Percentiles rank a stretch among this genome's conserved stretches.
Evolutionary conservation across 2,888 invertebrate genomes (phyloP).

Genomic region (Acrobasis consociella): DNA sequence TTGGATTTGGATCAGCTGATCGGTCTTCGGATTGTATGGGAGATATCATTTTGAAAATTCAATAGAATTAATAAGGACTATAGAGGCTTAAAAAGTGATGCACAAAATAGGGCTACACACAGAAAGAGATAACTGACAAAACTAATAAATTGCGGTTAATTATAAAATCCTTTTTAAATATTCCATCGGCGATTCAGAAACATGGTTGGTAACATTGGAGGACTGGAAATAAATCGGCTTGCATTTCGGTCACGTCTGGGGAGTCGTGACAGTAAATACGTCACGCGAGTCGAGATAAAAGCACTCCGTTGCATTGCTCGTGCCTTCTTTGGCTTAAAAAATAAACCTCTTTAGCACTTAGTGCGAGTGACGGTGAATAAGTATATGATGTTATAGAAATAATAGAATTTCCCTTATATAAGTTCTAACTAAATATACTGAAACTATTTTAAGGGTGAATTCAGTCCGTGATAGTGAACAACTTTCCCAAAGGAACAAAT

Average conservation of each 20-base stretch:
- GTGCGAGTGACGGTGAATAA: constrained; percentile 14
- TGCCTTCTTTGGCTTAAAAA: constrained; percentile 14
- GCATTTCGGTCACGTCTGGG: constrained; percentile 76
- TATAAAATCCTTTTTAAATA: constrained; percentile 10
- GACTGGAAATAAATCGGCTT: constrained; percentile 60
- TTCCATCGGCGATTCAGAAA: constrained; percentile 17
- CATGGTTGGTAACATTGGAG: constrained; percentile 17
- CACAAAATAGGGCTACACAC: too few species aligned
- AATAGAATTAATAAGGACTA: too few species aligned
- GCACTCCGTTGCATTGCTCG: constrained; percentile 39
- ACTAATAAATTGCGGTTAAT: not conserved
- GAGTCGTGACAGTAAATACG: constrained; percentile 75
- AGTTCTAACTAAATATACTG: too few species aligned
- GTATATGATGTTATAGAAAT: constrained; percentile 4
- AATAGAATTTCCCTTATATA: not conserved
- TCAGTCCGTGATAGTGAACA: too few species aligned
- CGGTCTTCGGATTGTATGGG: too few species aligned
- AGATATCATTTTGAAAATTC: too few species aligned
- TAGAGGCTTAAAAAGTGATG: too few species aligned
- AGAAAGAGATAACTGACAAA: not conserved
- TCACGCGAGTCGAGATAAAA: constrained; percentile 73
- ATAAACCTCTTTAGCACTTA: constrained; percentile 24
- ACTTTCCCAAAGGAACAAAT: too few species aligned
- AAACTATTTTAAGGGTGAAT: too few species aligned
- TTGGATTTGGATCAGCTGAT: too few species aligned